phyloP scores from a whole-genome alignment of 1,140 invertebrate genomes.

The Plectrocnemia conspersa region DNA sequence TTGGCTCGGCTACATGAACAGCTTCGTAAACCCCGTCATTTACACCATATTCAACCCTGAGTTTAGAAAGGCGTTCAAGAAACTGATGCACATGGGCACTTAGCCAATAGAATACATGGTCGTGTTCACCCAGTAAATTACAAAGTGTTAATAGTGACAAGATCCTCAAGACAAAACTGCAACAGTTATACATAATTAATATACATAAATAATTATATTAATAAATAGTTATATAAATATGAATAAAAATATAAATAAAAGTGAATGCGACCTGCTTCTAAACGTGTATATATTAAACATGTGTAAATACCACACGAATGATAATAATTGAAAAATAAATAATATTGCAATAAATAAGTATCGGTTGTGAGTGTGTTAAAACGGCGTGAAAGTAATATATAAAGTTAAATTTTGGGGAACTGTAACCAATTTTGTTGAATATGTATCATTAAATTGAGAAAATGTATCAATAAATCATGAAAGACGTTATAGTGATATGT shows the following conservation, averaged over 20 bases:
- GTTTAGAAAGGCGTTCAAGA: conserved; percentile 98
- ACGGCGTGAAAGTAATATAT: conserved; percentile 9
- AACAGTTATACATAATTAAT: no score
- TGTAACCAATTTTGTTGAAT: conserved; percentile 4
- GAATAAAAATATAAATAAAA: no score
- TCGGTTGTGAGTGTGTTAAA: conserved; percentile 28
- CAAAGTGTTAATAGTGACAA: no score
- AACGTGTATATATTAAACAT: conserved; percentile 6
- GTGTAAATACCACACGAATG: conserved; percentile 6
- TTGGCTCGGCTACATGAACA: conserved; percentile 99
- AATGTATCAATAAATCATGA: conserved; percentile 20
- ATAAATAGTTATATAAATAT: no score
- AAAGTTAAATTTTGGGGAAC: not conserved
- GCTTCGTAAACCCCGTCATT: conserved; percentile 95
- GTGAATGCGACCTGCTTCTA: conserved; percentile 4
- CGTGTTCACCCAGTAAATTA: conserved; percentile 40
- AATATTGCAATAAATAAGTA: conserved; percentile 11
- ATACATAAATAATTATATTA: no score
- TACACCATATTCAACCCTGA: conserved; percentile 99
- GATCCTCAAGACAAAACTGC: no score
- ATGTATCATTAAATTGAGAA: not conserved
- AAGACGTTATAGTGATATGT: conserved; percentile 34
- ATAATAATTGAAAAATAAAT: conserved; percentile 1
- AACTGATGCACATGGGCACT: conserved; percentile 71
- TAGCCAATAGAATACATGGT: conserved; percentile 50